These are phyloP conservation scores for Mallotus villosus DNA, from an alignment of 2,797 vertebrate genomes.

Conservation along the genomic window DNA sequence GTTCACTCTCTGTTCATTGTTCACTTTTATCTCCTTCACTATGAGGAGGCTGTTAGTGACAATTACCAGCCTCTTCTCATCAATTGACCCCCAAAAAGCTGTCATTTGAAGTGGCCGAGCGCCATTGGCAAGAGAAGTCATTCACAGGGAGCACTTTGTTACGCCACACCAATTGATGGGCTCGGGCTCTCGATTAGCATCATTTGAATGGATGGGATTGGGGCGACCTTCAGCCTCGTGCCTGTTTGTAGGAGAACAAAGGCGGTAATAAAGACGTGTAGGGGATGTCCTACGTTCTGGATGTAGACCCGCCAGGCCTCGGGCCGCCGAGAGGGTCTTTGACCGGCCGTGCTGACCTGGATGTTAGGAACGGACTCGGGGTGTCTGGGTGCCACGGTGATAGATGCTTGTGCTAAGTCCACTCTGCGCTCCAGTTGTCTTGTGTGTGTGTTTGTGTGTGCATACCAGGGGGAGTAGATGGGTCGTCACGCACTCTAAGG, in stretches of 20 bases:
- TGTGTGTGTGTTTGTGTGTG: constrained; percentile 12
- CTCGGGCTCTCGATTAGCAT: background rate
- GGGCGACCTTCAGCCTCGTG: too few species aligned
- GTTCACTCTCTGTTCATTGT: constrained; percentile 48
- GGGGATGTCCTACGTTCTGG: too few species aligned
- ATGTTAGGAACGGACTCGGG: constrained; percentile 37
- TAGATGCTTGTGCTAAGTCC: constrained; percentile 45
- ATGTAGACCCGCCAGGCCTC: too few species aligned
- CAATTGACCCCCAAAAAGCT: constrained; percentile 50
- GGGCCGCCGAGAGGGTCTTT: too few species aligned
- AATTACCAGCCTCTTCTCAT: constrained; percentile 46
- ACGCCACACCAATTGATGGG: constrained; percentile 5
- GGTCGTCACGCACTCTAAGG: too few species aligned
- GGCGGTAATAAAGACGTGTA: too few species aligned
- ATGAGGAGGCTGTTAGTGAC: constrained; percentile 54
- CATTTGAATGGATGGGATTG: too few species aligned
- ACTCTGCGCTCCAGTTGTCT: constrained; percentile 37
- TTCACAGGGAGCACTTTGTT: constrained; percentile 33
- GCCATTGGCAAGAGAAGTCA: constrained; percentile 31
- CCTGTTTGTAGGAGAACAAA: too few species aligned
- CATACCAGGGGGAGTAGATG: background rate
- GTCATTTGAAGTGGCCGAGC: constrained; percentile 45
- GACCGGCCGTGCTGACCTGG: constrained; percentile 29
- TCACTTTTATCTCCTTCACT: constrained; percentile 27
- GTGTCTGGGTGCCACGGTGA: constrained; percentile 36